phyloP scores from a whole-genome alignment of 2,888 invertebrate species.

The Congeria kusceri region DNA sequence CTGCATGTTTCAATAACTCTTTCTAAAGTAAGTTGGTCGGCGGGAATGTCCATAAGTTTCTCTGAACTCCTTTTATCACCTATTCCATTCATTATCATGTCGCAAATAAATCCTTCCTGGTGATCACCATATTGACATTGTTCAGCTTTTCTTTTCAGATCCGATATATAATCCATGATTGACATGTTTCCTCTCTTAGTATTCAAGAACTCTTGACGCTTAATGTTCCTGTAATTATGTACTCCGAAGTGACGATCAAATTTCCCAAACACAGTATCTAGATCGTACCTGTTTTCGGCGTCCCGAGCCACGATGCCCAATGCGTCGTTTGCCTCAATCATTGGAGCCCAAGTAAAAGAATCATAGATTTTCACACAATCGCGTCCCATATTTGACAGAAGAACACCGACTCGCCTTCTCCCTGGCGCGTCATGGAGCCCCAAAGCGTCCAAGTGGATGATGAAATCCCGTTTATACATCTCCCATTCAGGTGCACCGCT shows the following conservation, averaged over 20 bases:
- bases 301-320: constrained; percentile 8
- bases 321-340: constrained; percentile 28
- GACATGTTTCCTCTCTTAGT: constrained; percentile 37
- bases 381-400: constrained; percentile 47
- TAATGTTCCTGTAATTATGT: constrained; percentile 53
- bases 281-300: constrained; percentile 40
- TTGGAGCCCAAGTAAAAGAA: constrained; percentile 43
- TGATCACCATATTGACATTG: constrained; percentile 59
- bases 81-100: constrained; percentile 54
- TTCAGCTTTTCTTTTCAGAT: constrained; percentile 49
- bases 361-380: constrained; percentile 51
- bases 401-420: constrained; percentile 44
- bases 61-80: constrained; percentile 46
- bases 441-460: constrained; percentile 45
- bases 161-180: constrained; percentile 50
- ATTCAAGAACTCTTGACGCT: constrained; percentile 54
- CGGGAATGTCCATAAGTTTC: constrained; percentile 50
- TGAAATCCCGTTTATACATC: constrained; percentile 48
- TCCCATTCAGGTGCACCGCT: constrained; percentile 53
- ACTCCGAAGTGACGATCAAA: constrained; percentile 59
- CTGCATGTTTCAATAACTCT: constrained; percentile 38
- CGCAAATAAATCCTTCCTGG: constrained; percentile 49
- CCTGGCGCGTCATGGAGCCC: constrained; percentile 46
- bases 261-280: constrained; percentile 46
- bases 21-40: constrained; percentile 29